Base-by-base conservation (phyloP, 2,888 invertebrate genomes). In the Acrocyrtus sp. region DNA sequence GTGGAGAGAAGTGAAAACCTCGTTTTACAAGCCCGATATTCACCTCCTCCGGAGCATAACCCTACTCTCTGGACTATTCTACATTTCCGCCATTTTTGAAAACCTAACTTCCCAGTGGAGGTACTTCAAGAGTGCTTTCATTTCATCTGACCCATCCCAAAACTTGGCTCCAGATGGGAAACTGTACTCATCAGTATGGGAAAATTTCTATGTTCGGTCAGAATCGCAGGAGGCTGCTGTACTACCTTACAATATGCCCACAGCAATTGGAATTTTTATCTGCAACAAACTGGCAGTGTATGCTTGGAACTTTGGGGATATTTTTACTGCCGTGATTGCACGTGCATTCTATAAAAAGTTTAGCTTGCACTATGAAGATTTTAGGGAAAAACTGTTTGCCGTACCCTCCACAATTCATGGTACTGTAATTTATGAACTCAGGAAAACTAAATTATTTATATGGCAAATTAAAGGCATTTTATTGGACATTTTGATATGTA, bases 211-310 rank as follows among this genome's bases (percentile, higher is more conserved):
- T 51, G 54, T 41, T 34, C 39, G 73, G 27, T 68, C 75, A 0
- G 77, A 80, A 54, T 48, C 51, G 0, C 76, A 74, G 12, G 75
- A 75, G 43, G 66, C 65, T 1, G 57, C 50, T 3, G 21, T 78
- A 8, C 61, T 80, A 10, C 76, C 76, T 1, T 80, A 78, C 57
- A 68, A 75, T 41, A 61, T 73, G 0, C 43, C 48, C 0, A 10
- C 67, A 3, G 76, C 80, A 10, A 43, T 80, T 8, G 12, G 19
- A 4, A 19, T 77, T 2, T 80, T 80, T 41, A 17, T 78, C 0
- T 74, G 70, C 54, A 76, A 76, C 29, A 80, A 80, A 62, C 69
- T 76, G 50, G 65, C 75, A 3, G 75, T 80, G n/a, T 74, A 78
- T 22, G 75, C 78, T 3, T 76, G 72, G 72, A 76, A 76, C 22